phyloP scores from a whole-genome alignment of 2,113 vertebrate genomes.

The Platichthys flesus region DNA sequence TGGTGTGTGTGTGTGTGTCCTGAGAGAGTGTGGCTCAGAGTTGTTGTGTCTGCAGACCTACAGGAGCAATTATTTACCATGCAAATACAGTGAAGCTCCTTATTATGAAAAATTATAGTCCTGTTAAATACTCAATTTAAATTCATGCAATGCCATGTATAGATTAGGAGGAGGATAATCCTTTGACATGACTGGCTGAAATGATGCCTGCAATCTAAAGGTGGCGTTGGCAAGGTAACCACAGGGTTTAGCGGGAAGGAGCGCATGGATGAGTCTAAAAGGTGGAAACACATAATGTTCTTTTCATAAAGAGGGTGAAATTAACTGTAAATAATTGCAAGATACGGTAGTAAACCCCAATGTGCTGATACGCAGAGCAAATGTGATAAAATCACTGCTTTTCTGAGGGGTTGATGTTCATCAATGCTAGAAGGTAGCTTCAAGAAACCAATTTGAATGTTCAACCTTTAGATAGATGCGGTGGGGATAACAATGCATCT shows the following conservation, averaged over 20 bases:
- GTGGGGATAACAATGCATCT: no score
- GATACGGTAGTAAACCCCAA: no score
- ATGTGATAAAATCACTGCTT: no score
- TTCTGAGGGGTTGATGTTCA: no score
- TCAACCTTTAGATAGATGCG: no score
- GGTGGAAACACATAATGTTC: not conserved
- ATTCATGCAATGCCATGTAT: conserved; percentile 57
- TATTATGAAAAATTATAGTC: conserved; percentile 53
- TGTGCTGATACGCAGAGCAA: no score
- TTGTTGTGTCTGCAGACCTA: conserved; percentile 33
- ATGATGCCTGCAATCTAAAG: conserved; percentile 23
- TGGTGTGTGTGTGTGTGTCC: conserved; percentile 9
- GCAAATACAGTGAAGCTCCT: conserved; percentile 43
- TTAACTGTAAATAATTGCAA: conserved; percentile 22
- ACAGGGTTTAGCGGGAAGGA: not conserved
- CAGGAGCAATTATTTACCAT: conserved; percentile 28
- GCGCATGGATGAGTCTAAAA: not conserved
- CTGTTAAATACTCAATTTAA: conserved; percentile 61
- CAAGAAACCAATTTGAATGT: no score
- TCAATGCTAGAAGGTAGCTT: no score
- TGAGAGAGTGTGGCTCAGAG: conserved; percentile 1
- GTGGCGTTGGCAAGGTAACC: conserved; percentile 17
- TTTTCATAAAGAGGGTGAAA: not conserved
- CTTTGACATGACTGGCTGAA: conserved; percentile 49
- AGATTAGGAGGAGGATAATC: conserved; percentile 54